phyloP scores from a whole-genome alignment of 2,113 vertebrate species.

The Hymenochirus boettgeri region DNA sequence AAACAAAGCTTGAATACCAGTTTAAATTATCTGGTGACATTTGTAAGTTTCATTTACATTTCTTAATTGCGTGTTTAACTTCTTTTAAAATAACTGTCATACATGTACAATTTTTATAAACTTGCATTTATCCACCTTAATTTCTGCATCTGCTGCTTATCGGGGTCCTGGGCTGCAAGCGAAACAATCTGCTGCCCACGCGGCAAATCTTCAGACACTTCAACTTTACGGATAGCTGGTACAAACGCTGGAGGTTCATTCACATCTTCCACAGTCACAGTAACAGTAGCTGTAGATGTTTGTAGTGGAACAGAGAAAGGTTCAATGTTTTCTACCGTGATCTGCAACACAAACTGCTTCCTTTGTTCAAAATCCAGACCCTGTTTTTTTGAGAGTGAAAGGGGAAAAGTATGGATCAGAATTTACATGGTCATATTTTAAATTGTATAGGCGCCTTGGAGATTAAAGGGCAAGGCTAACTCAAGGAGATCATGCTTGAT shows the following conservation, averaged over 20 bases:
- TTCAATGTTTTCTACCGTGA: slow-evolving; percentile 70
- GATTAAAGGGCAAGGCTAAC: too few relatives aligned
- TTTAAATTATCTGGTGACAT: too few relatives aligned
- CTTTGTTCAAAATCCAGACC: slow-evolving; percentile 77
- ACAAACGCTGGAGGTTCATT: slow-evolving; percentile 72
- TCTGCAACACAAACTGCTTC: slow-evolving; percentile 58
- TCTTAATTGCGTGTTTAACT: too few relatives aligned
- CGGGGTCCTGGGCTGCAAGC: slow-evolving; percentile 76
- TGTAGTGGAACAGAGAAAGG: slow-evolving; percentile 59
- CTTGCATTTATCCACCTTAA: too few relatives aligned
- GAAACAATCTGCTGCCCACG: slow-evolving; percentile 39
- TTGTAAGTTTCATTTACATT: too few relatives aligned
- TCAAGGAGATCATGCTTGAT: too few relatives aligned
- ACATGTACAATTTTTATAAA: too few relatives aligned
- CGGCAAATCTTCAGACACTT: slow-evolving; percentile 56
- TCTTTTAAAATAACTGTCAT: too few relatives aligned
- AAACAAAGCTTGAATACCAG: too few relatives aligned
- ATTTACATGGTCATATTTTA: too few relatives aligned
- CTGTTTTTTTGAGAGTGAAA: slow-evolving; percentile 51
- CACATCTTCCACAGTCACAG: slow-evolving; percentile 69
- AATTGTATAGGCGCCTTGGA: too few relatives aligned
- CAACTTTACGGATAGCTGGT: slow-evolving; percentile 48
- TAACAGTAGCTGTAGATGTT: slow-evolving; percentile 71
- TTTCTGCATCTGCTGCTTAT: slow-evolving; percentile 66
- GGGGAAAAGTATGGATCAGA: background rate